Evolutionary conservation across 92 coral and sea anemone genomes (phyloP), one percentile per base, ranked within the genome.

Genomic region (Palythoa grandis): DNA sequence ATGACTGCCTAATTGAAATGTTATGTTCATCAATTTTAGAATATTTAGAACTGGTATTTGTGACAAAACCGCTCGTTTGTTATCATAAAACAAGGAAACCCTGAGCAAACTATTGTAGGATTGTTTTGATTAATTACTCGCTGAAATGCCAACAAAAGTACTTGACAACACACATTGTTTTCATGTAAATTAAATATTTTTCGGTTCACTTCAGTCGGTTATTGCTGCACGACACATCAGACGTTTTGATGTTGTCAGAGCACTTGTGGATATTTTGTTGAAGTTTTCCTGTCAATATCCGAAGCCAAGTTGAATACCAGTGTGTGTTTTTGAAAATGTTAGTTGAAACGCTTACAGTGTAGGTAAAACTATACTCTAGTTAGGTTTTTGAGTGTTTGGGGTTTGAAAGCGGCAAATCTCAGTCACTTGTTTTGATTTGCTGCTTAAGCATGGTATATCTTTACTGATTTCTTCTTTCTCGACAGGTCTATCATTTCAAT

Each of bases 191-290:
- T 43, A 80, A 67, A 66, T 0, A 48, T 47, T 23, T 80, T 16
- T 80, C 65, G 85, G 63, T 65, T 40, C 57, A 63, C 84, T 61
- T 79, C 84, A 65, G 10, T 20, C 65, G 63, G 84, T 79, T 65
- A 15, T 40, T 58, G 43, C 37, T 80, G 85, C 74, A 80, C 61
- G 61, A 22, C 73, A 43, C 52, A 78, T n/a, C 38, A 2, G 50
- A 79, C 43, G 20, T 40, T 12, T 24, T 20, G 38, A 19, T 63
- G 84, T 22, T 40, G 74, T 66, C 25, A 52, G 24, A 80, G n/a
- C 66, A 63, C 23, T 79, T 63, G 84, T 63, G 61, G 35, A 60
- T 58, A 35, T 54, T 38, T 40, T 78, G 7, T 47, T 39, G 19
- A 61, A 65, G 16, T 11, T 19, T 39, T 78, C 22, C 19, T 37